Conservation (phyloP, 2,797 vertebrate species). For the Pantherophis vulpinus region DNA sequence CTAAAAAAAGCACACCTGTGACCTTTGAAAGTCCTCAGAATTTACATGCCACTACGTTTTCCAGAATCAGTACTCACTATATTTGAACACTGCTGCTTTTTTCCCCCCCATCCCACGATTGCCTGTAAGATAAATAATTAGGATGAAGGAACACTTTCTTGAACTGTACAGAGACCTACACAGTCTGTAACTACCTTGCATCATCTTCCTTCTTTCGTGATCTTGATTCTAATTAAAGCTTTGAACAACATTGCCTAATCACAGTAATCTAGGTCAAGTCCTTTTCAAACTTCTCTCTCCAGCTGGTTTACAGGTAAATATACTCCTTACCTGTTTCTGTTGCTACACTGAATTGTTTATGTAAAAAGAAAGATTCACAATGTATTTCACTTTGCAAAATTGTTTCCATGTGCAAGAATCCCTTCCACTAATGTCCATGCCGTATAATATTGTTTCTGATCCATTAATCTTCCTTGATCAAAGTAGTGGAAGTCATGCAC, state of each 20-base stretch:
- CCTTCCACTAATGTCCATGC: not conserved
- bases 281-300: not conserved
- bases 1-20: not conserved
- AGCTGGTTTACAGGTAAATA: accelerated
- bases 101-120: accelerated
- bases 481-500: not conserved
- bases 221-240: constrained; percentile 26
- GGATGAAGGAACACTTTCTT: not conserved
- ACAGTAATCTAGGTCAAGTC: constrained; percentile 42
- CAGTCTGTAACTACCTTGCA: not conserved
- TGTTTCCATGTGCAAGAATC: not conserved
- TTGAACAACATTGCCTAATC: constrained; percentile 27
- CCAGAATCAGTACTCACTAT: accelerated
- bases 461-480: not conserved
- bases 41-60: not conserved
- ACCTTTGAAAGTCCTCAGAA: not conserved
- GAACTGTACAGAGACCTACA: accelerated
- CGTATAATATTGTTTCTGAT: not conserved
- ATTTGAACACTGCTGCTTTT: not conserved
- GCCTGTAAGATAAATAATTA: not conserved
- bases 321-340: not conserved
- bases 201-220: constrained; percentile 1
- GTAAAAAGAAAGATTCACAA: not conserved
- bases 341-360: not conserved
- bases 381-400: not conserved